Percentiles rank a stretch among this genome's conserved stretches.
These are phyloP conservation scores for Parotocinclus haroldoi DNA, from an alignment of 2,797 vertebrate species.

Conservation along the genomic window DNA sequence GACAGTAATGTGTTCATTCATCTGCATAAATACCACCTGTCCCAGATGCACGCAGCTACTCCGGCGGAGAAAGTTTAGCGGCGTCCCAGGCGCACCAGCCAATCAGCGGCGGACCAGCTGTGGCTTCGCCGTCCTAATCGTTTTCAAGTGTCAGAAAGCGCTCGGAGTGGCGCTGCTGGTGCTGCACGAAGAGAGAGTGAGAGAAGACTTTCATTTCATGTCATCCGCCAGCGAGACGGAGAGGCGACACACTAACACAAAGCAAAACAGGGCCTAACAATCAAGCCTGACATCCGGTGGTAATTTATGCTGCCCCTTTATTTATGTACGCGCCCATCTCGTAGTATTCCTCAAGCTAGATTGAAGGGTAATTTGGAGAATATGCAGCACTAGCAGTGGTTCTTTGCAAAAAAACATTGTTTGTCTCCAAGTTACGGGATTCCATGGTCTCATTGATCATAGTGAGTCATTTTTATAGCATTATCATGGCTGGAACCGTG, in stretches of 20 bases:
- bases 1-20: conserved; percentile 97
- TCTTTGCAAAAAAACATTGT: no score
- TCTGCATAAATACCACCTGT: conserved; percentile 99
- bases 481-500: no score
- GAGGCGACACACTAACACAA: conserved; percentile 72
- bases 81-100: conserved; percentile 69
- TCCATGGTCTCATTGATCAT: no score
- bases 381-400: conserved; percentile 55
- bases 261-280: conserved; percentile 68
- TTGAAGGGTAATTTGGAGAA: conserved; percentile 77
- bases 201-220: conserved; percentile 75
- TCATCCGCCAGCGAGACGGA: conserved; percentile 72
- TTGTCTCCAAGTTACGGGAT: no score
- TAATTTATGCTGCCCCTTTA: conserved; percentile 78
- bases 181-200: conserved; percentile 52
- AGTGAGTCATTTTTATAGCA: no score
- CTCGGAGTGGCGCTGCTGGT: conserved; percentile 65
- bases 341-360: conserved; percentile 58
- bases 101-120: conserved; percentile 75
- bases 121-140: conserved; percentile 66
- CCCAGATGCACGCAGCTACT: conserved; percentile 87
- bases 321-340: conserved; percentile 62
- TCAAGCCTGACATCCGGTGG: conserved; percentile 73
- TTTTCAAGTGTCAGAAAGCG: conserved; percentile 75
- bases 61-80: conserved; percentile 81